phyloP scores from a whole-genome alignment of 1,140 invertebrate genomes.

The Lordiphosa clarofinis region DNA sequence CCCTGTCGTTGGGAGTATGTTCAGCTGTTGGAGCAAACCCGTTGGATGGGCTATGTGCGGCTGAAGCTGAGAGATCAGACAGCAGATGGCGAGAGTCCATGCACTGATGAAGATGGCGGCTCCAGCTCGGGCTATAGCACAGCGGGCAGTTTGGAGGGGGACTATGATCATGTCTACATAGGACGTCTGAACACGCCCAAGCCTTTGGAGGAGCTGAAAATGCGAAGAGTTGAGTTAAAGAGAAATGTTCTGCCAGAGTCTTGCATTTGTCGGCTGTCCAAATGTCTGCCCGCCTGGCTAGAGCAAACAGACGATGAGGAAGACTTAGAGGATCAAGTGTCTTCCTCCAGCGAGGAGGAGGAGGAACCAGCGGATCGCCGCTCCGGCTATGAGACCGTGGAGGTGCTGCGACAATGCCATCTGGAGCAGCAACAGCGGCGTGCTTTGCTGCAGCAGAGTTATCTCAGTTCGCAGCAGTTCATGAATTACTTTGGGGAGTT shows the following conservation, averaged over 20 bases:
- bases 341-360: slow-evolving; percentile 70
- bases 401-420: slow-evolving; percentile 66
- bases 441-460: slow-evolving; percentile 71
- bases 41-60: slow-evolving; percentile 76
- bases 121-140: slow-evolving; percentile 67
- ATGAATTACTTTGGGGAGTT: slow-evolving; percentile 84
- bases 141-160: slow-evolving; percentile 17
- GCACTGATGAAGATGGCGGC: slow-evolving; percentile 41
- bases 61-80: slow-evolving; percentile 59
- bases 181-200: slow-evolving; percentile 57
- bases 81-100: not conserved
- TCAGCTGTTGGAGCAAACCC: slow-evolving; percentile 49
- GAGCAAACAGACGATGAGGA: slow-evolving; percentile 76
- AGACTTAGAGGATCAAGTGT: slow-evolving; percentile 37
- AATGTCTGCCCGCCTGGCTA: slow-evolving; percentile 47
- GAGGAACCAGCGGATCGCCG: slow-evolving; percentile 78
- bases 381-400: slow-evolving; percentile 51
- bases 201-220: slow-evolving; percentile 50
- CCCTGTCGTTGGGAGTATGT: slow-evolving; percentile 48
- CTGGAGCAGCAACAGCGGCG: slow-evolving; percentile 80
- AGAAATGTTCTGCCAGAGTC: slow-evolving; percentile 57
- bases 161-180: slow-evolving; percentile 72
- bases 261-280: slow-evolving; percentile 50
- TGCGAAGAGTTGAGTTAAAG: slow-evolving; percentile 18
- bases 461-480: slow-evolving; percentile 83